Base-by-base conservation (phyloP, 2,113 vertebrate species). In the Epinephelus moara region DNA sequence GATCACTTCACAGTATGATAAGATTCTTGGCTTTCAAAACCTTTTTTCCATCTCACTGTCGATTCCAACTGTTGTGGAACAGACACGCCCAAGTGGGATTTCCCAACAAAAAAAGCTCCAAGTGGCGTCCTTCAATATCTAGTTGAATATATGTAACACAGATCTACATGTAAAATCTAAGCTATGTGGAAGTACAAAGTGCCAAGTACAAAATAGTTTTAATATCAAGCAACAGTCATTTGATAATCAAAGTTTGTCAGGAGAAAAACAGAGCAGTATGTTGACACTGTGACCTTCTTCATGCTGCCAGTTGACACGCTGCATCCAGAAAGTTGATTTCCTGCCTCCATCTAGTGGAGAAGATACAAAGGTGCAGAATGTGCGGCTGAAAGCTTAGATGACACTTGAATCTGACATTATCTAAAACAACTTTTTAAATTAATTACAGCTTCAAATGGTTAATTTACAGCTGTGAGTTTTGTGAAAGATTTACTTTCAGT, bases 261-360 rank as follows among this genome's bases (percentile, higher is more conserved):
- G n/a, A 25, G 14, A 82, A 42, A 72, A 69, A 40, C 18, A 50
- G 61, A 60, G n/a, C 40, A 42, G 63, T 55, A 13, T 14, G 33
- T 61, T 4, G 53, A 52, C 17, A 76, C 17, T 11, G 2, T 60
- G 62, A 70, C 21, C 11, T 52, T 66, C 19, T 30, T 61, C 13
- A 7, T 50, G 19, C 33, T 17, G 23, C 45, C 17, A 3, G 55
- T 8, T 37, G 12, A 49, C 42, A 11, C 4, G 6, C 15, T 27
- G 14, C 45, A 21, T 57, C 9, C 23, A 81, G 61, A 68, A 78
- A 72, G 71, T 62, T 9, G 27, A 60, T n/a, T 40, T 37, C 13
- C 23, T 23, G 4, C 1, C 87, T 37, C 91, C 88, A 90, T 77
- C 91, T 91, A 85, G 85, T 91, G 90, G 67, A 83, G 87, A 45